Evolutionary conservation across 2,113 vertebrate genomes (phyloP), one percentile per base, ranked within the genome.

Genomic region (Tricholaema leucomelas): DNA sequence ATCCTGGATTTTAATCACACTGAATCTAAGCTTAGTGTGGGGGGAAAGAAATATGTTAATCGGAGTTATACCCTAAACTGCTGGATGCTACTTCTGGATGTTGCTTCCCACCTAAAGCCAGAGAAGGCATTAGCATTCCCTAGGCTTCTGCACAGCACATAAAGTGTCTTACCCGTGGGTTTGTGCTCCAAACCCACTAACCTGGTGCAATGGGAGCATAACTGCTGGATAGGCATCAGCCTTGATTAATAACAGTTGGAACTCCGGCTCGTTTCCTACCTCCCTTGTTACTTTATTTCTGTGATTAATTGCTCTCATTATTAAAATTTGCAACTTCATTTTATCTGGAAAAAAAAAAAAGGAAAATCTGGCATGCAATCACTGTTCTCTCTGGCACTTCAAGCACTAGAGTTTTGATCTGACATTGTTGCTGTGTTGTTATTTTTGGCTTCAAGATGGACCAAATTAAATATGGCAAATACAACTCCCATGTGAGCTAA

Each of bases 11-110:
- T 74, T 67, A 89, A 24, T 81, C 33, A 36, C 19, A 24, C 6
- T 58, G 80, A 56, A 65, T 35, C 18, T 30, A 17, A 83, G 46
- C 4, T 55, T 55, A 15, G 8, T 7, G 2, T 6, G 8, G 8
- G 28, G 23, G 28, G 6, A 15, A 48, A 60, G 28, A 60, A 17
- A 21, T 15, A 11, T 0, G 0, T 25, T 46, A 18, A 3, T n/a
- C 8, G 27, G 30, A 8, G 19, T 36, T 58, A 31, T 2, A 13
- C 38, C 31, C 12, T 30, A 23, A 40, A 12, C 24, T 52, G 67
- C 28, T 60, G 50, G 38, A 9, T 42, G 56, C 33, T n/a, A 42
- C 46, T 44, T 44, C 28, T 55, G 50, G 38, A 9, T 42, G 52
- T 30, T n/a, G 50, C 46, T 38, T 46, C 36, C 63, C 0, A 0